phyloP scores from a whole-genome alignment of 2,113 vertebrate genomes.

The Todiramphus saurophagus region DNA sequence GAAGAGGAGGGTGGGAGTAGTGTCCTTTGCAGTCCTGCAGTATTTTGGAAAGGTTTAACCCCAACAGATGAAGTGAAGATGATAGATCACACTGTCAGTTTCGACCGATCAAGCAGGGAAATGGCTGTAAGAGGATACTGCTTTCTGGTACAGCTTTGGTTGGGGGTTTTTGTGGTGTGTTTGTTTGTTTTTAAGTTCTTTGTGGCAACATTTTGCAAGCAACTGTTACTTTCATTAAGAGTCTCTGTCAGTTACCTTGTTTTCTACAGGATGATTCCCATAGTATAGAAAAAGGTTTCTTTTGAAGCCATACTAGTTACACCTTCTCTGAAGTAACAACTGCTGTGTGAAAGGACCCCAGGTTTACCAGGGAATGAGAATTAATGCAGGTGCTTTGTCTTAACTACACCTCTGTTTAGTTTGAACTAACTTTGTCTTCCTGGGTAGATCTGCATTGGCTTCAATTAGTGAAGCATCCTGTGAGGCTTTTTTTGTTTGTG shows the following conservation, averaged over 20 bases:
- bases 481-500: background rate
- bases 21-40: conserved; percentile 2
- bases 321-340: background rate
- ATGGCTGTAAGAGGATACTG: background rate
- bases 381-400: background rate
- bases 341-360: background rate
- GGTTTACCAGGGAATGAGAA: background rate
- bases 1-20: background rate
- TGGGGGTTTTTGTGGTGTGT: too few species aligned
- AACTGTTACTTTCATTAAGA: background rate
- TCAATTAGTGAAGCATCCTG: background rate
- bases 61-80: conserved; percentile 57
- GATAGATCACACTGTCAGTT: conserved; percentile 65
- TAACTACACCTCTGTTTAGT: background rate
- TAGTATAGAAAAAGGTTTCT: background rate
- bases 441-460: background rate
- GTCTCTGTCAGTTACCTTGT: background rate
- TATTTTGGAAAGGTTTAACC: conserved; percentile 55
- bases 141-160: background rate
- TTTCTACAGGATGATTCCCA: background rate
- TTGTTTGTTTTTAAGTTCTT: background rate
- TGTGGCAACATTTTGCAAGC: background rate
- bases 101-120: conserved; percentile 62
- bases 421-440: background rate
- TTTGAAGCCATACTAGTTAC: background rate